Percentiles rank a stretch among this genome's conserved stretches.
Evolutionary conservation across 2,888 invertebrate genomes (phyloP).

Genomic region (Ophion ventricosus): DNA sequence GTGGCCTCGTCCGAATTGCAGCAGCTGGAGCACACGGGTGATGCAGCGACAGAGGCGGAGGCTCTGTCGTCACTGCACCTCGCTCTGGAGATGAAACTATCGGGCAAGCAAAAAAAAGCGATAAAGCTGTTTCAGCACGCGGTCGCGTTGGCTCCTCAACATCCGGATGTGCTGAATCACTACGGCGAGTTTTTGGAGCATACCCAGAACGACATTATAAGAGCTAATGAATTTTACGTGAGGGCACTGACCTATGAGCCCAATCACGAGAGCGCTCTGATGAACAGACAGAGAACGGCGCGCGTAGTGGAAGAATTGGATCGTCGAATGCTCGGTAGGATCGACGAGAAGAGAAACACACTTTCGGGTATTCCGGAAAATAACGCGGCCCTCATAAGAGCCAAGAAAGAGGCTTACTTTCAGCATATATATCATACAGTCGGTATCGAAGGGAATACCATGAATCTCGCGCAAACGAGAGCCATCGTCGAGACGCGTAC

Average conservation of each 20-base stretch:
- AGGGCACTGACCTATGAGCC: constrained; percentile 94
- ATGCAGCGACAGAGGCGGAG: constrained; percentile 86
- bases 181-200: constrained; percentile 97
- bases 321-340: constrained; percentile 88
- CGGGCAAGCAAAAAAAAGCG: constrained; percentile 94
- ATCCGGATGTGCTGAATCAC: constrained; percentile 95
- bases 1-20: constrained; percentile 64
- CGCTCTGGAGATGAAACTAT: constrained; percentile 92
- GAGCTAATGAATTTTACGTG: constrained; percentile 95
- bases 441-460: constrained; percentile 98
- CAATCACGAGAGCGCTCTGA: constrained; percentile 90
- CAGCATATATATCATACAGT: constrained; percentile 98
- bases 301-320: constrained; percentile 96
- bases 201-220: constrained; percentile 92
- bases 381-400: constrained; percentile 91
- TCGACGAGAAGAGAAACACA: constrained; percentile 93
- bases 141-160: constrained; percentile 93
- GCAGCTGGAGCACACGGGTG: constrained; percentile 67
- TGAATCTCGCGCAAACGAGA: constrained; percentile 96
- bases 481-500: constrained; percentile 95
- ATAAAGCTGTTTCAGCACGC: constrained; percentile 95
- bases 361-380: constrained; percentile 92
- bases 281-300: constrained; percentile 93
- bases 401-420: constrained; percentile 97
- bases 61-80: constrained; percentile 93